Evolutionary conservation across 2,888 invertebrate species (phyloP), one percentile per base, ranked within the genome.

Genomic region (Lasioglossum figueresi): DNA sequence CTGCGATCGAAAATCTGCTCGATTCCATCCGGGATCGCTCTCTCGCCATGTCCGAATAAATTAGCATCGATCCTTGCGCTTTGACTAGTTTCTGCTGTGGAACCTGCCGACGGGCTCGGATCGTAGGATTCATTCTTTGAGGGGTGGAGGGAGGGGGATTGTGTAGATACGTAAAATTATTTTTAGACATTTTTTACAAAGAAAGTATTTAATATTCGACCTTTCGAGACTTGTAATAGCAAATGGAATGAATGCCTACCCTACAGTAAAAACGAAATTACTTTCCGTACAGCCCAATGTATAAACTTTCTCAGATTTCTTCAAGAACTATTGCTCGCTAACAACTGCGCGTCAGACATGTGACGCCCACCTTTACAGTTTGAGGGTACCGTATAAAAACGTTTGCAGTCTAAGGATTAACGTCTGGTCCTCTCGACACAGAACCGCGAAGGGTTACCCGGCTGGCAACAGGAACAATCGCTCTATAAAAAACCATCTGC

Each of bases 1-100:
- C 31, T 16, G 19, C 45, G 76, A 77, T 37, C 68, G n/a, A 48
- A 70, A 37, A 90, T 91, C 91, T 91, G 91, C 86, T 91, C 85
- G 83, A 75, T 84, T 82, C 68, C 56, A 56, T 56, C n/a, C 56
- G 56, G 72, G 78, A 87, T 90, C 84, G 52, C 52, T 80, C 74
- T 34, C 66, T 45, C 34, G 79, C 85, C 34, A 31, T 19, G 63
- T 63, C 63, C 63, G 63, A 63, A 63, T 63, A 63, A 63, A 63
- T 63, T 63, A 63, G 63, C 63, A 19, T 16, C 1, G 31, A 63
- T 31, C 63, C 56, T 56, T 12, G 12, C 10, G n/a, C 56, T n/a
- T 23, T 4, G 56, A 56, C n/a, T 56, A 56, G 56, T 10, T n/a
- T 1, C 56, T 56, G n/a, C 56, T 12, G n/a, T 1, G n/a, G 12